Base-by-base conservation (phyloP, 2,113 vertebrate genomes). In the Pseudorasbora parva region DNA sequence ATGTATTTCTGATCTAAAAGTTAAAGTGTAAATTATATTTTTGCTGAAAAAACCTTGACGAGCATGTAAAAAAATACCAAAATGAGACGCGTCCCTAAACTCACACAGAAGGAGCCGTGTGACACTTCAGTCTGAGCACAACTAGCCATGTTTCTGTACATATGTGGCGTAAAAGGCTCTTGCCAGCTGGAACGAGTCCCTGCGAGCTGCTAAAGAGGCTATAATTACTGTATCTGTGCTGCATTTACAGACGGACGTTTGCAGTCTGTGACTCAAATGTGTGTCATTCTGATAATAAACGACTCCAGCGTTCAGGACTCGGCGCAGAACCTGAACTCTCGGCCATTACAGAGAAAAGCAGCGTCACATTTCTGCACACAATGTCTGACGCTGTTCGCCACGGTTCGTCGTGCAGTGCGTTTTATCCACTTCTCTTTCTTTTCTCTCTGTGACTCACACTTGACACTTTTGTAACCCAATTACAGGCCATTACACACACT, bases 221-320 rank as follows among this genome's bases (percentile, higher is more conserved):
- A 19, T 56, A 19, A 75, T 75, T 57, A 77, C 74, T 15, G 51
- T 8, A 23, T 57, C 51, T 41, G 47, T 51, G 30, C 51, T 77
- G 74, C 57, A 57, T 77, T 57, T 41, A 77, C 74, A 57, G 51
- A 77, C 4, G 4, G 51, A 15, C 14, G 21, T 1, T 15, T 51
- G 72, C 41, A 72, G 21, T n/a, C 43, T 11, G 21, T 71, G 37
- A 71, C 41, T 72, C 43, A 4, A 49, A 27, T 73, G 71, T 72
- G 69, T 73, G 64, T 68, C 64, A 41, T 68, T 68, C 64, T 68
- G 64, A 69, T 69, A 69, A n/a, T 69, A 69, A 69, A 69, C 15
- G 3, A 41, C 51, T 54, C 51, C 51, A 21, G 51, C 17, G 17
- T 2, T 54, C 51, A 54, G 51, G 51, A 54, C 33, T 62, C 5